Base-by-base conservation (phyloP, 1,140 invertebrate genomes). In the Penaeus chinensis region DNA sequence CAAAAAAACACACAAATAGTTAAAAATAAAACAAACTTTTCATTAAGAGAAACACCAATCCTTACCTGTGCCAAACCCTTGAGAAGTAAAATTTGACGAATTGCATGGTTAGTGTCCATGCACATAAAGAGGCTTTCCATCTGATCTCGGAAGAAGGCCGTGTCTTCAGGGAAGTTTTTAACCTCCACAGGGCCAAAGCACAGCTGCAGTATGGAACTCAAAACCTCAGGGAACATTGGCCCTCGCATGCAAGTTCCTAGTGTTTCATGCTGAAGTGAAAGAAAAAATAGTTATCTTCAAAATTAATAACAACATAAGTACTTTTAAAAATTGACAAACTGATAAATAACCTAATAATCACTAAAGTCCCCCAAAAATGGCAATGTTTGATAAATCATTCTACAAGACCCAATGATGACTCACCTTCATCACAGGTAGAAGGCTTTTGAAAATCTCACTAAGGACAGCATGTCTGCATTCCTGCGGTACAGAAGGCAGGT, bases 81-180 rank as follows among this genome's bases (percentile, higher is more conserved):
- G 18, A 87, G 80, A 37, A 87, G 54, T 11, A 87, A 71, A 7
- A 87, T 27, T 37, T 83, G 81, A 24, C 24, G 16, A 8, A 87
- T 80, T 22, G 66, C 82, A 20, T 71, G 65, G 62, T 16, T 82
- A 10, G 61, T 18, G 18, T 87, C 80, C 61, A 77, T 69, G 20
- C 69, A 65, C 22, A 10, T 54, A 32, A 82, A 65, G 60, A 87
- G 27, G 5, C 22, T 27, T 47, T 83, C 86, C 54, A 83, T 74
- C 71, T 82, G 86, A 18, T 62, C 61, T 22, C 86, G 62, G 86
- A 87, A 87, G 61, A 77, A 87, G 27, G 80, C 80, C 27, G 80
- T 76, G 80, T 87, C 80, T 37, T 87, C 80, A 78, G 86, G 80
- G 37, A 54, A 71, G 20, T 19, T 47, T 32, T 78, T 83, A 27